Evolutionary conservation across 2,113 vertebrate genomes (phyloP).

Genomic region (Heptranchias perlo): DNA sequence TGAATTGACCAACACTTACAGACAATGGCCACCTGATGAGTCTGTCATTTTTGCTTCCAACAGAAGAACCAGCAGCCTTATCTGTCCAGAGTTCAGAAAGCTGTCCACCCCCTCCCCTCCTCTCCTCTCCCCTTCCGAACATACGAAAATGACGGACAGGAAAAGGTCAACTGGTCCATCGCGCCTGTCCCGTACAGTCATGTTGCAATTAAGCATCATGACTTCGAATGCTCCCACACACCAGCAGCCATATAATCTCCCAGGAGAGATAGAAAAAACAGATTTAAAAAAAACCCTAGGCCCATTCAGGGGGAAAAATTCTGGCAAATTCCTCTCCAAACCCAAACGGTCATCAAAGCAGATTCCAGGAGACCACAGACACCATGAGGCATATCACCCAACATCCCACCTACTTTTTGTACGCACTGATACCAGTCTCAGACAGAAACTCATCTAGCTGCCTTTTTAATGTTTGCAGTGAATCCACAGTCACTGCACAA

Average conservation of each 20-base stretch:
- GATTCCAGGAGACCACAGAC: not conserved
- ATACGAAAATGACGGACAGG: too few relatives aligned
- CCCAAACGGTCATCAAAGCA: not conserved
- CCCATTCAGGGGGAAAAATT: not conserved
- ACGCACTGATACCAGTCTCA: not conserved
- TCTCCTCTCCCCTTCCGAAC: too few relatives aligned
- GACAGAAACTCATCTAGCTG: not conserved
- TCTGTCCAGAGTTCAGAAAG: too few relatives aligned
- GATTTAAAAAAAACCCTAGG: too few relatives aligned
- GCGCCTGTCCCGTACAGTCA: too few relatives aligned
- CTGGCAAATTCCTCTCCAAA: not conserved
- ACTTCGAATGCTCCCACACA: not conserved
- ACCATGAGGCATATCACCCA: too few relatives aligned
- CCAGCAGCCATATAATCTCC: not conserved
- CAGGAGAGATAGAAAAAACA: too few relatives aligned
- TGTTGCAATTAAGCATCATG: not conserved
- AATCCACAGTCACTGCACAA: not conserved
- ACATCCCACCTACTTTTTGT: not conserved
- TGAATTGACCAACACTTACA: not conserved
- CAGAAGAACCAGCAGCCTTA: too few relatives aligned
- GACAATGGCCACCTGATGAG: not conserved
- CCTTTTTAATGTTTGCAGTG: not conserved
- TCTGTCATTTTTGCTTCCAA: not conserved
- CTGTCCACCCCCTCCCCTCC: too few relatives aligned
- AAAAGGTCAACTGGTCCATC: too few relatives aligned